Conservation (phyloP, 2,113 vertebrate species). For the Cryptotis parvus region DNA sequence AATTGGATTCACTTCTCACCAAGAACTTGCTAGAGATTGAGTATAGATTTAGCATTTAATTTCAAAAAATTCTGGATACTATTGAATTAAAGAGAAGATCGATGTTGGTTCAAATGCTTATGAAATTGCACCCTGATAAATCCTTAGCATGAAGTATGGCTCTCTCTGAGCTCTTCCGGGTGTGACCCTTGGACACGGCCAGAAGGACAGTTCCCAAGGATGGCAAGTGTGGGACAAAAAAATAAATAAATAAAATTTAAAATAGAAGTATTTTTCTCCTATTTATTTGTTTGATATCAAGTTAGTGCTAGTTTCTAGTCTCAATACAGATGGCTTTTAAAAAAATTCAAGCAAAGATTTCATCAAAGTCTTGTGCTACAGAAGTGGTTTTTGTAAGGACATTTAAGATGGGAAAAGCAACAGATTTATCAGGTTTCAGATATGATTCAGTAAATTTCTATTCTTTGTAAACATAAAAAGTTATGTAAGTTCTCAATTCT, state of each 20-base stretch:
- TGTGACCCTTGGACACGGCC: too few species aligned
- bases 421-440: background rate
- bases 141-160: background rate
- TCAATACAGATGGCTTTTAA: background rate
- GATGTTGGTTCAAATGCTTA: background rate
- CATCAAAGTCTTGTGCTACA: conserved; percentile 22
- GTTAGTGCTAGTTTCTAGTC: conserved; percentile 21
- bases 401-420: conserved; percentile 34
- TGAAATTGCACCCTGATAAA: background rate
- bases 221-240: too few species aligned
- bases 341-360: conserved; percentile 39
- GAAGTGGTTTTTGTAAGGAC: background rate
- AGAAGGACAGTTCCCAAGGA: too few species aligned
- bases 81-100: background rate
- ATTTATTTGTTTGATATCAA: background rate
- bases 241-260: too few species aligned
- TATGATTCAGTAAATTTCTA: too few species aligned
- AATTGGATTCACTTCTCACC: background rate
- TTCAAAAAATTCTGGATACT: conserved; percentile 46
- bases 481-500: background rate
- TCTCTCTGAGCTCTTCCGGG: too few species aligned
- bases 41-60: conserved; percentile 37
- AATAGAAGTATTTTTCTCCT: background rate
- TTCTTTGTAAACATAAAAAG: background rate
- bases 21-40: background rate